Evolutionary conservation across 2,113 vertebrate genomes (phyloP).

Genomic region (Castor canadensis): DNA sequence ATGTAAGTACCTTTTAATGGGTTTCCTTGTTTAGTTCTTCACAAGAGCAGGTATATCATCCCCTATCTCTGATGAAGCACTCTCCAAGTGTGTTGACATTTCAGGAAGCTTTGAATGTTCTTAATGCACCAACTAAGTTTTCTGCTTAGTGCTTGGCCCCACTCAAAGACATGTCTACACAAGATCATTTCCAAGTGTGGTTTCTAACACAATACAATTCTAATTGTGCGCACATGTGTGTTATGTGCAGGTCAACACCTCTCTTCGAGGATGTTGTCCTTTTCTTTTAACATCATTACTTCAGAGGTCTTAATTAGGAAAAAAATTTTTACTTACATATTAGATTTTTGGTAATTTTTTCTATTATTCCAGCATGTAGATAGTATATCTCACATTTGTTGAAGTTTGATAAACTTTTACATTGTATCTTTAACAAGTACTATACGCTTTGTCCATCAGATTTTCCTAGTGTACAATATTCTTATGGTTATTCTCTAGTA

Average conservation of each 20-base stretch:
- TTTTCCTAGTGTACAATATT: background rate
- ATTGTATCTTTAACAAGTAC: background rate
- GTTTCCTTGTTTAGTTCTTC: constrained; percentile 67
- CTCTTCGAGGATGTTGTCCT: background rate
- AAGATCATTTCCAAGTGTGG: background rate
- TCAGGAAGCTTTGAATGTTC: constrained; percentile 56
- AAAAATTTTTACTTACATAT: background rate
- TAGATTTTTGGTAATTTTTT: background rate
- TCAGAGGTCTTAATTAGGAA: background rate
- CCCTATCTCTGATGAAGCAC: constrained; percentile 35
- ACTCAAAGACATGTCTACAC: background rate
- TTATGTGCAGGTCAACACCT: accelerated
- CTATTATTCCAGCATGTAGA: background rate
- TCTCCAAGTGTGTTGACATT: constrained; percentile 63
- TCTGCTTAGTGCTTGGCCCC: background rate
- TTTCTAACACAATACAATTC: background rate
- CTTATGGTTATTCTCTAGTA: background rate
- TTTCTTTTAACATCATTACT: background rate
- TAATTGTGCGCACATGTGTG: accelerated
- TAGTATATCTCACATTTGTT: background rate
- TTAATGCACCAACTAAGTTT: background rate
- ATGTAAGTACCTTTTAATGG: constrained; percentile 55
- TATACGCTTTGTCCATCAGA: background rate
- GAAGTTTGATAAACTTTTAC: background rate
- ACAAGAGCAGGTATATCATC: constrained; percentile 32